These are phyloP conservation scores for Pantala flavescens DNA, from an alignment of 1,140 invertebrate species.

Conservation along the genomic window DNA sequence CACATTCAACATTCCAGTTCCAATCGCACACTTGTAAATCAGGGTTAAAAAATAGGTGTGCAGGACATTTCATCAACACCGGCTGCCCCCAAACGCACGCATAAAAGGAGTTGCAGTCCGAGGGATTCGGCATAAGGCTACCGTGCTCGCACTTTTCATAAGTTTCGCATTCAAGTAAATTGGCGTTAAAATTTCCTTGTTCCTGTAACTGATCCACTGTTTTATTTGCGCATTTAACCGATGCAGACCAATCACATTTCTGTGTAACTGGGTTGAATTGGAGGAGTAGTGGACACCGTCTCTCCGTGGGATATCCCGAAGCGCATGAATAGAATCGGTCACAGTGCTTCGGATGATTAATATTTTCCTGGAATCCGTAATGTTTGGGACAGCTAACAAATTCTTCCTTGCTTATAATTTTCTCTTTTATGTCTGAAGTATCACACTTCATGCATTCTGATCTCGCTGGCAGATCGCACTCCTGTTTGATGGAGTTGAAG, in stretches of 20 bases:
- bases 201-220: background rate
- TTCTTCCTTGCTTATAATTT: background rate
- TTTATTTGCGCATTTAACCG: slow-evolving; percentile 19
- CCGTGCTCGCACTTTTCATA: background rate
- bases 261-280: too few species aligned
- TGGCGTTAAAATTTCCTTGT: too few species aligned
- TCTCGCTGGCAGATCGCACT: slow-evolving; percentile 26
- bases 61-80: slow-evolving; percentile 17
- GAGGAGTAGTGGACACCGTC: too few species aligned
- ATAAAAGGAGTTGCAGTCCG: slow-evolving; percentile 23
- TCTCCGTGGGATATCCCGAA: too few species aligned
- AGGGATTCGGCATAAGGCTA: slow-evolving; percentile 20
- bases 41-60: slow-evolving; percentile 21
- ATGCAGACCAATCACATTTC: slow-evolving; percentile 23
- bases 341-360: too few species aligned
- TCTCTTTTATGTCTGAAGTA: background rate
- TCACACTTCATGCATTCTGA: slow-evolving; percentile 16
- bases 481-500: slow-evolving; percentile 24
- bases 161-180: too few species aligned
- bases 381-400: too few species aligned
- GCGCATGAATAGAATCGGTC: too few species aligned
- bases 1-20: slow-evolving; percentile 27
- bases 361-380: too few species aligned
- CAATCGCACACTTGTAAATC: slow-evolving; percentile 25
- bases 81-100: slow-evolving; percentile 23